phyloP scores from a whole-genome alignment of 2,888 invertebrate genomes.

The Amblyjoppa proteus region DNA sequence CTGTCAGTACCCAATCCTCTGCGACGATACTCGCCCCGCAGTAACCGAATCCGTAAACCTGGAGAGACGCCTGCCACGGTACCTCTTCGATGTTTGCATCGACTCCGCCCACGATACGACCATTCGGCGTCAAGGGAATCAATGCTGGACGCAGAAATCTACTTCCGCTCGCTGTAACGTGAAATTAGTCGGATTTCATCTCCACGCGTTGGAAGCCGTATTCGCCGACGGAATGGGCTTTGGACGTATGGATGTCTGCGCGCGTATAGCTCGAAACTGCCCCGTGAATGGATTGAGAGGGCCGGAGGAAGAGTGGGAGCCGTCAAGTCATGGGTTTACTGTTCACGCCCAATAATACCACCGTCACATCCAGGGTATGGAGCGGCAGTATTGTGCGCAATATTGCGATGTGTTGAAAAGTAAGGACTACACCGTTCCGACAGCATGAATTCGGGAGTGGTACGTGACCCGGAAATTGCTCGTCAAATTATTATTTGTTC shows the following conservation, averaged over 20 bases:
- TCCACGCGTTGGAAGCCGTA: background rate
- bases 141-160: slow-evolving; percentile 66
- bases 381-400: background rate
- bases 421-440: background rate
- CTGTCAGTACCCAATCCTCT: slow-evolving; percentile 86
- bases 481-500: slow-evolving; percentile 40
- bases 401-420: slow-evolving; percentile 26
- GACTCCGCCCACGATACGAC: slow-evolving; percentile 85
- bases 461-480: slow-evolving; percentile 49
- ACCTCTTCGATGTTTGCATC: slow-evolving; percentile 84
- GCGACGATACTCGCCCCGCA: slow-evolving; percentile 87
- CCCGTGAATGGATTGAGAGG: slow-evolving; percentile 2
- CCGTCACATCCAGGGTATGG: background rate
- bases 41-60: slow-evolving; percentile 83
- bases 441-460: slow-evolving; percentile 18
- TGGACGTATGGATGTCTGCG: background rate
- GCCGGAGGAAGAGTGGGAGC: background rate
- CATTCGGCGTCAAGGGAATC: slow-evolving; percentile 69
- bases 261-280: background rate
- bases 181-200: slow-evolving; percentile 15
- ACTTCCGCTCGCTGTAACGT: slow-evolving; percentile 42
- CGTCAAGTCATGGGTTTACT: slow-evolving; percentile 20
- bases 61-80: slow-evolving; percentile 86
- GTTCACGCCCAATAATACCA: slow-evolving; percentile 39
- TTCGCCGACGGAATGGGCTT: background rate